A percentile compares a stretch with the other conserved stretches of the same genome.
Evolutionary conservation across 2,888 invertebrate genomes (phyloP).

Genomic region (Mellilla xanthometata): DNA sequence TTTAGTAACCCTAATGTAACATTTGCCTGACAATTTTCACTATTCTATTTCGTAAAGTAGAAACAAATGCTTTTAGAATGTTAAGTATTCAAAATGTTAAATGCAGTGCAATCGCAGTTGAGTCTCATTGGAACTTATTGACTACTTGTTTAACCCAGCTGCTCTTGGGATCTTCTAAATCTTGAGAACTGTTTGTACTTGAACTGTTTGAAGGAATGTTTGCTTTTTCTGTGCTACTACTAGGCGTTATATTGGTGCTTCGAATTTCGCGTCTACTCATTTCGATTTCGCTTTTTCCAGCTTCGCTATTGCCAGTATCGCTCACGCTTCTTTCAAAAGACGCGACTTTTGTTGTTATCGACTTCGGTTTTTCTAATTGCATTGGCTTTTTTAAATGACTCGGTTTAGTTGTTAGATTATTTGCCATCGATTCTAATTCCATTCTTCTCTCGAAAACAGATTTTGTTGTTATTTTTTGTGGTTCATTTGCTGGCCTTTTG

Average conservation of each 20-base stretch:
- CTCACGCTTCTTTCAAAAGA: constrained; percentile 61
- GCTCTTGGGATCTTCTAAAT: constrained; percentile 69
- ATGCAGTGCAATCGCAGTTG: constrained; percentile 57
- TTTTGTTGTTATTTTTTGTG: constrained; percentile 62
- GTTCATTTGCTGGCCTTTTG: constrained; percentile 53
- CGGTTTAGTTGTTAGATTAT: constrained; percentile 47
- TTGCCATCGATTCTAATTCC: constrained; percentile 71
- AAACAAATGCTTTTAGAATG: background rate
- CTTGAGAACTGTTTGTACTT: constrained; percentile 44
- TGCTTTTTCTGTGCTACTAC: constrained; percentile 38
- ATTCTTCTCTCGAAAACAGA: constrained; percentile 72
- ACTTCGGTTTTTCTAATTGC: constrained; percentile 58
- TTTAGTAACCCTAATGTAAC: too few relatives aligned
- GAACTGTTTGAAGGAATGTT: constrained; percentile 46
- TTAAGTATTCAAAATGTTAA: constrained; percentile 37
- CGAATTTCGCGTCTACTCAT: constrained; percentile 20
- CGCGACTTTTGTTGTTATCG: constrained; percentile 65
- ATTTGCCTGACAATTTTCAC: too few relatives aligned
- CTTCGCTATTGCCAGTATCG: constrained; percentile 39
- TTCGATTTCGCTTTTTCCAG: constrained; percentile 31
- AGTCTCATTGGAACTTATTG: constrained; percentile 85
- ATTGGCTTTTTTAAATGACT: constrained; percentile 53
- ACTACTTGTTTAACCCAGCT: constrained; percentile 90
- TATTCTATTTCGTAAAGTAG: too few relatives aligned
- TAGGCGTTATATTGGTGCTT: constrained; percentile 35